These are phyloP conservation scores for Magallana ariakensis DNA, from an alignment of 1,140 invertebrate species.

Conservation along the genomic window DNA sequence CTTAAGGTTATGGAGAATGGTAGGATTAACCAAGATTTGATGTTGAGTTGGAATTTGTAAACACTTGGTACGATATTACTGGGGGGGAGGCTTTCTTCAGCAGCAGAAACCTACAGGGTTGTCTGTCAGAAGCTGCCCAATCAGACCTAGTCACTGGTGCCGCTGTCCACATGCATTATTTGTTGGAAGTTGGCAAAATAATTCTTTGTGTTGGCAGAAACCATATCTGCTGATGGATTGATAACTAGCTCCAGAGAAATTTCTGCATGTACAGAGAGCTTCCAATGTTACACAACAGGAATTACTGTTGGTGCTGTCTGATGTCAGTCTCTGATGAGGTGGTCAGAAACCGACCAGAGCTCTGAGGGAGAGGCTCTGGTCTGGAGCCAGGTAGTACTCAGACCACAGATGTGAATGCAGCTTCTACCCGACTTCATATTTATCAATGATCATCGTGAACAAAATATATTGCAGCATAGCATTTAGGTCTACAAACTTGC, in stretches of 20 bases:
- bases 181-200: background rate
- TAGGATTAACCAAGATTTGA: background rate
- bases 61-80: background rate
- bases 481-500: too few relatives aligned
- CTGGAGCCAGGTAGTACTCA: background rate
- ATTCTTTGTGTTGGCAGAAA: constrained; percentile 27
- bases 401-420: constrained; percentile 10
- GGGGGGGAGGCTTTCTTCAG: too few relatives aligned
- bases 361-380: background rate
- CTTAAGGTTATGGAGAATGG: background rate
- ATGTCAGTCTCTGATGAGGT: background rate
- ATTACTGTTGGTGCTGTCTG: background rate
- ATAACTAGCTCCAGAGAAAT: constrained; percentile 1
- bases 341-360: background rate
- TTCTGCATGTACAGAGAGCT: background rate
- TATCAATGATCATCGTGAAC: background rate
- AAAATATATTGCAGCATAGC: too few relatives aligned
- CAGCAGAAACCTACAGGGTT: too few relatives aligned
- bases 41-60: background rate
- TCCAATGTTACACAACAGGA: constrained; percentile 19
- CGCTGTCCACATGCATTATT: background rate
- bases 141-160: constrained; percentile 1
- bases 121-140: background rate
- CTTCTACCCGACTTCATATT: background rate
- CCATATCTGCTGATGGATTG: constrained; percentile 15